Base-by-base conservation (phyloP, 2,888 invertebrate species). In the Lapara coniferarum region DNA sequence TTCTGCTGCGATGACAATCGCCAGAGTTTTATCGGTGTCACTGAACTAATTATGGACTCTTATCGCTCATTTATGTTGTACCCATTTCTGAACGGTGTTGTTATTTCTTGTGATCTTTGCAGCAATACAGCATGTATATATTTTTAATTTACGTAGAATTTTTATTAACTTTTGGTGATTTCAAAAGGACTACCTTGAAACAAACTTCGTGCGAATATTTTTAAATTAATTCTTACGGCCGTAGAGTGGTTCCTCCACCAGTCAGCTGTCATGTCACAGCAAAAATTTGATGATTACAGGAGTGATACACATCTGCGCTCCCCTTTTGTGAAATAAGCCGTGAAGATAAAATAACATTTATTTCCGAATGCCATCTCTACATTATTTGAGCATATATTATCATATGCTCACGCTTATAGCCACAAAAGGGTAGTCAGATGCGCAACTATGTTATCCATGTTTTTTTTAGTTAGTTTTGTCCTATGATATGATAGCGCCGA, bases 31-130 rank as follows among this genome's bases (percentile, higher is more conserved):
- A 70, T 74, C 73, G 75, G 72, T 78, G 78, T 84, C 77, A 77
- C 72, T 80, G 78, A 72, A 75, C 78, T 77, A 76, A 78, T 84
- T 77, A 82, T 78, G 69, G 70, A 71, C 71, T 70, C 73, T 71
- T 66, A 69, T 73, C 69, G 72, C 66, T 71, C 63, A 63, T 49
- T 63, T 30, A 25, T 6, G 12, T 49, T 63, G 46, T 49, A 63
- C 6, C 63, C 49, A 19, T 49, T 19, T 49, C 19, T 63, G 16
- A 59, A 4, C 8, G 13, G 16, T 19, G 12, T 63, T 63, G 63
- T 63, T 12, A 19, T 49, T 12, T 19, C 19, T 63, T 37, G 14
- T 58, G 14, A 13, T 37, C 12, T 58, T 63, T 49, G 19, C 13
- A 49, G 12, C 19, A 56, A 55, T 55, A 19, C 19, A 55, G 16